phyloP scores from a whole-genome alignment of 2,113 vertebrate species.

The Erinaceus europaeus region DNA sequence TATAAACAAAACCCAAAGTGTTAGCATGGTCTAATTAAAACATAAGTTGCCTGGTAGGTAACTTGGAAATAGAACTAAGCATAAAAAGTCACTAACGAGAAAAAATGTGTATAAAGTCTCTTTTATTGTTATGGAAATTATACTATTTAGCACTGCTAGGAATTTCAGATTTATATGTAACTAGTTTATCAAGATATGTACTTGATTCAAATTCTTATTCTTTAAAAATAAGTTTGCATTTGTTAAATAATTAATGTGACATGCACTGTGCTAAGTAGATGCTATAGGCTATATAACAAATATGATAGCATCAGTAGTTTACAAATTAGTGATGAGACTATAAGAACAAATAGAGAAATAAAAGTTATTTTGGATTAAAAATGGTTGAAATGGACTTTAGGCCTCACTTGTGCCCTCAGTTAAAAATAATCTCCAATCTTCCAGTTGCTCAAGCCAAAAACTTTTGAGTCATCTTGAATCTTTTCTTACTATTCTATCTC shows the following conservation, averaged over 20 bases:
- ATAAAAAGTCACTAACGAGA: background rate
- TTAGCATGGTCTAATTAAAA: background rate
- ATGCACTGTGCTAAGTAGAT: background rate
- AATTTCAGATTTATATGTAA: slow-evolving; percentile 2
- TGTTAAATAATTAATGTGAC: background rate
- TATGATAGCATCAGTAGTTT: background rate
- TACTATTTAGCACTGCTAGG: background rate
- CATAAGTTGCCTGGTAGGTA: background rate
- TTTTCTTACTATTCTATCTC: background rate
- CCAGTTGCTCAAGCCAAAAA: background rate
- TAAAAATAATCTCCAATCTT: background rate
- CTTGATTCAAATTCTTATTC: background rate
- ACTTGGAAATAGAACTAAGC: background rate
- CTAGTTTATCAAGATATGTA: background rate
- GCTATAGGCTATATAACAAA: background rate
- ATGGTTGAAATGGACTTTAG: background rate
- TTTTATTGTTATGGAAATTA: slow-evolving; percentile 1
- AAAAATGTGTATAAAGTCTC: slow-evolving; percentile 8
- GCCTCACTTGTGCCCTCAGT: background rate
- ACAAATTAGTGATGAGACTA: background rate
- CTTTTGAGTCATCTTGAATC: background rate
- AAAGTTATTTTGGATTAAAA: background rate
- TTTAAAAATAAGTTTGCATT: slow-evolving; percentile 1
- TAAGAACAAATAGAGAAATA: background rate
- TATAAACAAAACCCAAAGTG: background rate